These are phyloP conservation scores for Rhabdomys dilectus DNA, from an alignment of 2,113 vertebrate species.

Conservation along the genomic window DNA sequence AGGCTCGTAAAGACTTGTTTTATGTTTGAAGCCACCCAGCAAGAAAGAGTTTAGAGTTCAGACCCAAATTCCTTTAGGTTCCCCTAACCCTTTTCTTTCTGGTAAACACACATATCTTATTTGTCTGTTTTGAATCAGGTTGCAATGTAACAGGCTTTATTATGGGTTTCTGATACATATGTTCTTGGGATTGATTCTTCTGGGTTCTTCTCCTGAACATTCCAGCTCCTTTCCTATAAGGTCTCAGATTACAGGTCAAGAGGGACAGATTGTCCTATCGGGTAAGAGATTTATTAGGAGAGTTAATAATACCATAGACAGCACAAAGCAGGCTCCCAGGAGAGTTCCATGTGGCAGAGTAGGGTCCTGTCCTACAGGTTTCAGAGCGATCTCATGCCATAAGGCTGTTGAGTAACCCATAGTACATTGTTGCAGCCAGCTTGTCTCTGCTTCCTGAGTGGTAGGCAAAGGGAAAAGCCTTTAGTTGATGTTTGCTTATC, in stretches of 20 bases:
- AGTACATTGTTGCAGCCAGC: neutral
- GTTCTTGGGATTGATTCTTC: neutral
- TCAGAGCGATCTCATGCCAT: neutral
- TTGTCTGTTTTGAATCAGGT: neutral
- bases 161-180: neutral
- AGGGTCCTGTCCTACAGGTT: neutral
- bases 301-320: neutral
- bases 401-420: neutral
- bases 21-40: neutral
- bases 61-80: neutral
- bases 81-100: neutral
- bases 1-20: neutral
- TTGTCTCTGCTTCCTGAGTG: neutral
- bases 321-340: neutral
- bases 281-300: neutral
- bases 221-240: neutral
- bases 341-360: neutral
- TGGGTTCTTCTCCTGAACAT: neutral
- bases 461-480: neutral
- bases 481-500: neutral
- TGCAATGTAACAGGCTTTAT: neutral
- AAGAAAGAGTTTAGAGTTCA: neutral
- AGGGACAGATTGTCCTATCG: neutral
- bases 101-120: neutral
- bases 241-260: neutral